phyloP scores from a whole-genome alignment of 2,113 vertebrate genomes.

The Callipepla squamata region DNA sequence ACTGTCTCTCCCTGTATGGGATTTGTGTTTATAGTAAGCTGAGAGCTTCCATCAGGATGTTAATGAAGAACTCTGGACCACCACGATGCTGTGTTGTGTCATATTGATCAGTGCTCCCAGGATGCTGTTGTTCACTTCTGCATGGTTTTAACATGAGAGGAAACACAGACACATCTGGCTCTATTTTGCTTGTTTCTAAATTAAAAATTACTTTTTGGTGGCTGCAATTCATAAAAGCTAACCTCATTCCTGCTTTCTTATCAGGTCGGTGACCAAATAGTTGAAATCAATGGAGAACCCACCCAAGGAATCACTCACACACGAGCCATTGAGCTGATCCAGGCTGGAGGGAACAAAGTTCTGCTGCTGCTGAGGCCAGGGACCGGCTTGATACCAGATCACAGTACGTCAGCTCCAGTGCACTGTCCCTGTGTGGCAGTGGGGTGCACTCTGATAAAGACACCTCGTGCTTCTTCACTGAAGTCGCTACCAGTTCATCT shows the following conservation, averaged over 20 bases:
- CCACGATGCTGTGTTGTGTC: accelerated
- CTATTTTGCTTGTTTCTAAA: background rate
- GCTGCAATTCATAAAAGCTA: background rate
- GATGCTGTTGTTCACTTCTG: background rate
- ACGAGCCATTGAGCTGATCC: constrained; percentile 96
- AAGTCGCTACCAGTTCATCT: too few relatives aligned
- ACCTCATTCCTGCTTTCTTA: background rate
- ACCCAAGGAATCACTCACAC: constrained; percentile 98
- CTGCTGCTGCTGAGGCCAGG: constrained; percentile 91
- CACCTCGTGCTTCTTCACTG: background rate
- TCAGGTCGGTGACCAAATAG: constrained; percentile 98
- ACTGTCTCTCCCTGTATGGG: background rate
- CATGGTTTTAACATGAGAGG: background rate
- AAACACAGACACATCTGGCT: background rate
- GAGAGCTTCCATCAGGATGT: accelerated
- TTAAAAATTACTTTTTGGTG: accelerated
- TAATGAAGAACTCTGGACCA: background rate
- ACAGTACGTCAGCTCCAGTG: constrained; percentile 80
- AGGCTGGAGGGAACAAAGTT: constrained; percentile 94
- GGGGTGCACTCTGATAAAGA: background rate
- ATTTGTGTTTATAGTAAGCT: background rate
- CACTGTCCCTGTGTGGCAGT: background rate
- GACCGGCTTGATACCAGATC: constrained; percentile 93
- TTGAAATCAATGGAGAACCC: constrained; percentile 97
- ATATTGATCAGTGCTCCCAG: accelerated